Evolutionary conservation across 2,113 vertebrate species (phyloP).

Genomic region (Brachyhypopomus gauderio): DNA sequence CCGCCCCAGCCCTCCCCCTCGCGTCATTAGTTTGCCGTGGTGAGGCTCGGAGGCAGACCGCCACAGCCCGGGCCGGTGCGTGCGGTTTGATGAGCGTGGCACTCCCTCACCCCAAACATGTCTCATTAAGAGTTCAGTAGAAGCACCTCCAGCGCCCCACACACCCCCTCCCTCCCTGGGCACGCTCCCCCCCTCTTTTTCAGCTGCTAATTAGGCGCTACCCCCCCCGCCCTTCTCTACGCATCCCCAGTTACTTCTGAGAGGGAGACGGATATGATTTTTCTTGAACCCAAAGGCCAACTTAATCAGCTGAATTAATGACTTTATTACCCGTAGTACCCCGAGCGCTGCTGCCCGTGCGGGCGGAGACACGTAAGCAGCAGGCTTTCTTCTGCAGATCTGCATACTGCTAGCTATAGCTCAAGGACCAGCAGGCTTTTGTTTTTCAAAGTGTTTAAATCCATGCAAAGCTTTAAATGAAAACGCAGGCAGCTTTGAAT

Average conservation of each 20-base stretch:
- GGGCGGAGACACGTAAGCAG: conserved; percentile 56
- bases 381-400: conserved; percentile 51
- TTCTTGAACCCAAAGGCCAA: conserved; percentile 83
- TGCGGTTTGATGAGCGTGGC: conserved; percentile 74
- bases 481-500: neutral
- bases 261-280: conserved; percentile 81
- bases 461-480: conserved; percentile 16
- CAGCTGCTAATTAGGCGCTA: conserved; percentile 77
- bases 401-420: neutral
- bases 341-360: conserved; percentile 69
- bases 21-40: conserved; percentile 71
- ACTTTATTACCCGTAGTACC: conserved; percentile 79
- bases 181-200: conserved; percentile 68
- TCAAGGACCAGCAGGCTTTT: conserved; percentile 52
- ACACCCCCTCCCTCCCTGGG: conserved; percentile 54
- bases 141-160: conserved; percentile 66
- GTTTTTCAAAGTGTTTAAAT: conserved; percentile 62
- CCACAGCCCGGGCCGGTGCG: conserved; percentile 61
- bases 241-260: conserved; percentile 78
- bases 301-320: conserved; percentile 85
- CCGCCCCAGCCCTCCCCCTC: conserved; percentile 42
- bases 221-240: conserved; percentile 61
- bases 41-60: conserved; percentile 69
- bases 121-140: conserved; percentile 79
- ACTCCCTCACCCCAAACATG: conserved; percentile 77